These are phyloP conservation scores for Cheilosia variabilis DNA, from an alignment of 2,888 invertebrate genomes.

Conservation along the genomic window DNA sequence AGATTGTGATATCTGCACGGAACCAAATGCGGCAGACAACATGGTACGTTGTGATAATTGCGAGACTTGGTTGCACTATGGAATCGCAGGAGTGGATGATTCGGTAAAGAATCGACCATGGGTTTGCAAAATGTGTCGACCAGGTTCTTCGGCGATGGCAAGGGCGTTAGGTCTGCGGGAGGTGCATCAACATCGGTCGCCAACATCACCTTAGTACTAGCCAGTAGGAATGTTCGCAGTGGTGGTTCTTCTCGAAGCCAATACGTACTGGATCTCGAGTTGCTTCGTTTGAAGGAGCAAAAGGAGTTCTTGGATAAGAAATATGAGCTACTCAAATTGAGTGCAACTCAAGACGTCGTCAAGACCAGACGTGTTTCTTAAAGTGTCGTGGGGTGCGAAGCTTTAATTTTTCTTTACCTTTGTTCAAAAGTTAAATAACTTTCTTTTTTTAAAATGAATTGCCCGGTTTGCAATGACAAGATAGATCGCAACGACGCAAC, in stretches of 20 bases:
- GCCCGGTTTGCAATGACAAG: no score
- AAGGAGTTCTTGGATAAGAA: slow-evolving; percentile 7
- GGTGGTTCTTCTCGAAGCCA: slow-evolving; percentile 3
- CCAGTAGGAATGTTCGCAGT: slow-evolving; percentile 1
- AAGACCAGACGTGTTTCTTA: no score
- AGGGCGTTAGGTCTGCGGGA: background rate
- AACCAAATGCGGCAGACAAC: slow-evolving; percentile 9
- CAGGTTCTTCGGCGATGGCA: background rate
- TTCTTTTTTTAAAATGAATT: no score
- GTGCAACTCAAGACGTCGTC: no score
- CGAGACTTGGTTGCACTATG: slow-evolving; percentile 13
- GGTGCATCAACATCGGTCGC: background rate
- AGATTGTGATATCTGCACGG: slow-evolving; percentile 1
- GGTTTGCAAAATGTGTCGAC: background rate
- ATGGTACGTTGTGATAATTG: slow-evolving; percentile 10
- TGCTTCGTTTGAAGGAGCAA: slow-evolving; percentile 5
- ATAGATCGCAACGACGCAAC: no score
- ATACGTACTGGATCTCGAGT: background rate
- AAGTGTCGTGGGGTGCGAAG: no score
- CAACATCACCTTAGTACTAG: background rate
- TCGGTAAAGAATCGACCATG: slow-evolving; percentile 11
- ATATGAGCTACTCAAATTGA: slow-evolving; percentile 2
- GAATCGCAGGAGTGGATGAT: slow-evolving; percentile 17
- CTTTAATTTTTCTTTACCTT: no score
- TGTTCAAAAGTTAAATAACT: no score